phyloP scores from a whole-genome alignment of 2,113 vertebrate species.

The Chloropsis cyanopogon region DNA sequence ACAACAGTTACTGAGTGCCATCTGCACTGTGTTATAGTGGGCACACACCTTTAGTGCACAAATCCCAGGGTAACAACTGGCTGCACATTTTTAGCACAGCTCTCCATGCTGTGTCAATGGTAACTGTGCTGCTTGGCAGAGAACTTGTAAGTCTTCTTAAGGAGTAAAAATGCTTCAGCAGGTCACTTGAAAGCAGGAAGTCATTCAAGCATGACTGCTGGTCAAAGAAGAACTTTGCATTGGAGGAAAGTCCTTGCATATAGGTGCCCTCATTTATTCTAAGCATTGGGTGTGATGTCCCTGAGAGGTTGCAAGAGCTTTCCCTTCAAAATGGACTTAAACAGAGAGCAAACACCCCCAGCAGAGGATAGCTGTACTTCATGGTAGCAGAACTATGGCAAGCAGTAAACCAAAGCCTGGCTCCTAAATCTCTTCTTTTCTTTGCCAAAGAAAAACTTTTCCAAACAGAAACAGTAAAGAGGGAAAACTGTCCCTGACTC shows the following conservation, averaged over 20 bases:
- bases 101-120: background rate
- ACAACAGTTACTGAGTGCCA: background rate
- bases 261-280: background rate
- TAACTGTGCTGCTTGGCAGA: background rate
- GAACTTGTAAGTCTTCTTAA: background rate
- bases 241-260: background rate
- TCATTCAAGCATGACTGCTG: background rate
- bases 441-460: background rate
- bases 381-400: background rate
- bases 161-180: background rate
- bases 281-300: background rate
- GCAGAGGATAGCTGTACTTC: background rate
- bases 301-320: background rate
- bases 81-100: background rate
- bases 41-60: background rate
- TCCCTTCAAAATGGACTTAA: background rate
- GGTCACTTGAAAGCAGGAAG: background rate
- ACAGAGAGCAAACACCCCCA: background rate
- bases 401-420: background rate
- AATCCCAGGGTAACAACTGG: background rate
- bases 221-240: background rate
- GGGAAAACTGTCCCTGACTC: background rate
- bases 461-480: background rate
- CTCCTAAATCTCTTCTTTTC: background rate
- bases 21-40: fast-evolving